phyloP scores from a whole-genome alignment of 2,113 vertebrate species.

The Gila orcuttii region DNA sequence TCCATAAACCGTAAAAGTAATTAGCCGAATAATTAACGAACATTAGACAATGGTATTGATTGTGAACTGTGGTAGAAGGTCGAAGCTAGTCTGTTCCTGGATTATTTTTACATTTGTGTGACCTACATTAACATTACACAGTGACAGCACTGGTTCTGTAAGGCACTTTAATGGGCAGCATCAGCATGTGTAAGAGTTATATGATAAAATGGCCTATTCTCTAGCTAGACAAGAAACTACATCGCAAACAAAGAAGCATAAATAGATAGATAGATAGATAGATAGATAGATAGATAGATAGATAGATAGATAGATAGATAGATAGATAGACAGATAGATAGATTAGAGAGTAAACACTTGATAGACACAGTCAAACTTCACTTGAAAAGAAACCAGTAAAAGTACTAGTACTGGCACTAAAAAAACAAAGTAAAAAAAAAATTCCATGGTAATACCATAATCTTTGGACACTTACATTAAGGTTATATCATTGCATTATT shows the following conservation, averaged over 20 bases:
- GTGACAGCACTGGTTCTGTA: neutral
- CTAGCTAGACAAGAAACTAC: too few relatives aligned
- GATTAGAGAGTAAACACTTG: neutral
- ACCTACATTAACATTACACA: neutral
- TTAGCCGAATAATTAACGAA: neutral
- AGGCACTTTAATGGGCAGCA: neutral
- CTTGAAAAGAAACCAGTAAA: neutral
- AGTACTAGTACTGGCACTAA: too few relatives aligned
- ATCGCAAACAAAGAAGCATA: neutral
- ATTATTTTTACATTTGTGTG: neutral
- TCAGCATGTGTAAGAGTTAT: neutral
- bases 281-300: conserved; percentile 4
- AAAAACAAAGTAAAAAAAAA: too few relatives aligned
- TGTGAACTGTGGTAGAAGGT: neutral
- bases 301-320: neutral
- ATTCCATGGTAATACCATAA: neutral
- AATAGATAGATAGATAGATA: neutral
- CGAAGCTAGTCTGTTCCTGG: neutral
- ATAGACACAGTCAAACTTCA: too few relatives aligned
- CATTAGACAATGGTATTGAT: neutral
- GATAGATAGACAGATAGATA: neutral
- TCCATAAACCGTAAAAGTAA: neutral
- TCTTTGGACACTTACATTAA: too few relatives aligned
- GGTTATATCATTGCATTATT: neutral
- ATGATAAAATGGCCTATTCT: neutral